Base-by-base conservation (phyloP, 2,113 vertebrate genomes). In the Rhipidura dahli region DNA sequence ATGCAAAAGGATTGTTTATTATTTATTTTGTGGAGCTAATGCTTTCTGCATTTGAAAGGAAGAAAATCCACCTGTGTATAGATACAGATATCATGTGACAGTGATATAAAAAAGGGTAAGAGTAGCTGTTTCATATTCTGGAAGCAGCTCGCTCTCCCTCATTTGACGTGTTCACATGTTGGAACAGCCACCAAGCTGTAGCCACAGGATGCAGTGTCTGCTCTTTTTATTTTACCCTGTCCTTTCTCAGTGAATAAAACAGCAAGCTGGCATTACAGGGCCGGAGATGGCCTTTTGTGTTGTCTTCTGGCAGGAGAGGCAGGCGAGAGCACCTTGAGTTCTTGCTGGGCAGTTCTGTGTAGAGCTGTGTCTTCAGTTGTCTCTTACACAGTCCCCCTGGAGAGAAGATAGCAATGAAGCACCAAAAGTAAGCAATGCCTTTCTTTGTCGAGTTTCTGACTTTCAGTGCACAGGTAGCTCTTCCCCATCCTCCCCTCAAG, bases 281-380 rank as follows among this genome's bases (percentile, higher is more conserved):
- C 40, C 18, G 21, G 57, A 68, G 47, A 21, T 27, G 10, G 56
- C 53, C 53, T 70, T 78, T 71, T 85, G 49, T 84, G 42, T 26
- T 59, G 26, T 22, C 39, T 90, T 14, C 61, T 68, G 61, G 37
- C 63, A 60, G 75, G 40, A 60, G 61, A 47, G 35, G 63, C 27
- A 56, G 59, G 24, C 0, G 0, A 39, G 54, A 73, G 65, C 0
- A 0, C 30, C 37, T 61, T 3, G 4, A 30, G 40, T 16, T 66
- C 57, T 49, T 39, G 27, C 69, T 56, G 63, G 53, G 49, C 50
- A 26, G 2, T 61, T 76, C 76, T 13, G 44, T 4, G 0, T 22
- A 60, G 11, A 64, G n/a, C 10, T 1, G 13, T 23, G 15, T 51
- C 35, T 51, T 92, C 4, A 1, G 13, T 44, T 66, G 31, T 51